phyloP scores from a whole-genome alignment of 2,113 vertebrate species.

The Laterallus jamaicensis region DNA sequence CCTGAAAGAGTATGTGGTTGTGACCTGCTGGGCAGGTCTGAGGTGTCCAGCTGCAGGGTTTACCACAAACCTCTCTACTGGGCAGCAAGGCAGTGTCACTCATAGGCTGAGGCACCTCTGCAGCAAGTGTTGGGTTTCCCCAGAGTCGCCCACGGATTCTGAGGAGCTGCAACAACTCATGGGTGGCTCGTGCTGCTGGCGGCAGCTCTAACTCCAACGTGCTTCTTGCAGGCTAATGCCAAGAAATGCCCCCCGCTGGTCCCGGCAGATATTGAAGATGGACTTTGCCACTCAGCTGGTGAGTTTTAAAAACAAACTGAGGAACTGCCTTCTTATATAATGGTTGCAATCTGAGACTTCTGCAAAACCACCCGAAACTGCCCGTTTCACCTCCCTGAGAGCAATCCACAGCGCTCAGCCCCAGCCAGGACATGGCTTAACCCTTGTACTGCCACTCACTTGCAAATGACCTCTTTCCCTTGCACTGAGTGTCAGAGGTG shows the following conservation, averaged over 20 bases:
- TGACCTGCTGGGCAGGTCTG: background rate
- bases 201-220: background rate
- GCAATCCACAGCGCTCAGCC: background rate
- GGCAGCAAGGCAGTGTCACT: background rate
- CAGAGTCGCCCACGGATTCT: background rate
- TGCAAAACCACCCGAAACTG: background rate
- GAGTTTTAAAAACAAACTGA: slow-evolving; percentile 80
- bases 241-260: slow-evolving; percentile 69
- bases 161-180: background rate
- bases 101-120: fast-evolving
- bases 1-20: background rate
- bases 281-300: slow-evolving; percentile 78
- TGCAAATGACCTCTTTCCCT: background rate
- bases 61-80: background rate
- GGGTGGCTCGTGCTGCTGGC: background rate
- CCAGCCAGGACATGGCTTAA: slow-evolving; percentile 4
- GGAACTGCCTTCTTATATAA: slow-evolving; percentile 1
- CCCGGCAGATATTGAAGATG: slow-evolving; percentile 74
- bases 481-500: background rate
- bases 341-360: background rate
- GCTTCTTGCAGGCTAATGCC: slow-evolving; percentile 79
- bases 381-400: background rate
- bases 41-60: background rate
- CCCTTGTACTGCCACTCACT: background rate
- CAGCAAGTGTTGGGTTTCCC: background rate